A percentile compares a stretch with the other conserved stretches of the same genome.
Conservation (phyloP, 2,888 invertebrate genomes). For the Parnassius mnemosyne region DNA sequence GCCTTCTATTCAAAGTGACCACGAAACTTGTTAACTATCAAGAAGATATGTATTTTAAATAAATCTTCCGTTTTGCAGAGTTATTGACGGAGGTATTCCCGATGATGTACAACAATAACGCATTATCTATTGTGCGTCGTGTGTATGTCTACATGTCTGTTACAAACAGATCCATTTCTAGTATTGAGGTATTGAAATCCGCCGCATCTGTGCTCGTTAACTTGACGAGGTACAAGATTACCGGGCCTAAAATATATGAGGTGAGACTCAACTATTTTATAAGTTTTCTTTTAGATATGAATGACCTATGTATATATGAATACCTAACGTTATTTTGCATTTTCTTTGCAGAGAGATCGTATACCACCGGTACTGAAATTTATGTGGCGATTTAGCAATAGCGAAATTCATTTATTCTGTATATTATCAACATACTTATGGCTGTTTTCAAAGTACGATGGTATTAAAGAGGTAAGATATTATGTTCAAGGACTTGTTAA, state of each 20-base stretch:
- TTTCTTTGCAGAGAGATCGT: conserved; percentile 71
- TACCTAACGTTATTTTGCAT: conserved; percentile 22
- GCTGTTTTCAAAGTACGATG: conserved; percentile 81
- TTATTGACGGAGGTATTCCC: conserved; percentile 69
- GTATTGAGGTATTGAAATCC: conserved; percentile 77
- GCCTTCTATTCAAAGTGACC: too few relatives aligned
- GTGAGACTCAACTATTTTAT: conserved; percentile 45
- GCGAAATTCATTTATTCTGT: conserved; percentile 83
- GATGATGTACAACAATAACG: conserved; percentile 63
- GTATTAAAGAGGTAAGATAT: conserved; percentile 55
- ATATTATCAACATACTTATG: conserved; percentile 84
- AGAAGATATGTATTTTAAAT: too few relatives aligned
- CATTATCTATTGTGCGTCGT: conserved; percentile 51
- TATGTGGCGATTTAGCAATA: conserved; percentile 84
- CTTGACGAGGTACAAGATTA: conserved; percentile 82
- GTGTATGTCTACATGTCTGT: conserved; percentile 67
- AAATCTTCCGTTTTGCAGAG: conserved; percentile 47
- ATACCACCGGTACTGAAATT: conserved; percentile 82
- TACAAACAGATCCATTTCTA: conserved; percentile 82
- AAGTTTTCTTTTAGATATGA: neutral
- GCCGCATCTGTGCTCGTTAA: conserved; percentile 83
- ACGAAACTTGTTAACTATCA: too few relatives aligned
- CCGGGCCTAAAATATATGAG: conserved; percentile 81
- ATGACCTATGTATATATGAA: neutral
- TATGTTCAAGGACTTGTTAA: too few relatives aligned